Base-by-base conservation (phyloP, 2,797 vertebrate genomes). In the Chelonia mydas region DNA sequence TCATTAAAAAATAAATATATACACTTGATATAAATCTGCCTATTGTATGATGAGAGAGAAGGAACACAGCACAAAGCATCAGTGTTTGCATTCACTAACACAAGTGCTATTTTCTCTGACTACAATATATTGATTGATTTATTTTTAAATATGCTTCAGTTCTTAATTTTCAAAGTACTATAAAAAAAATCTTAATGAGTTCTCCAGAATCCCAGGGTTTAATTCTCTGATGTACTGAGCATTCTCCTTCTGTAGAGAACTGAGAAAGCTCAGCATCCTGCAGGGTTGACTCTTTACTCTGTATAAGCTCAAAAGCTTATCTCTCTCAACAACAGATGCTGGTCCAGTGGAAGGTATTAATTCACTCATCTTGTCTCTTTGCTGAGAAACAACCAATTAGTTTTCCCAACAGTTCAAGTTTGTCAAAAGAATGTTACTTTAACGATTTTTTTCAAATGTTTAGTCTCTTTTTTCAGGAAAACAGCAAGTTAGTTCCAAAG, bases 391-490 rank as follows among this genome's bases (percentile, higher is more conserved):
- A 4, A 95, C 82, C 92, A 94, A 96, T 90, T 93, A 95, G 90
- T 96, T 94, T 95, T 82, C 89, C 72, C 90, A 93, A 45, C 72
- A 93, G 80, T 92, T 97, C 89, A 86, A 7, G 47, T 91, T 95
- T 95, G 93, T 97, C 94, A 97, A 96, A 97, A 97, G 10, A 74
- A 45, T 91, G 88, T 94, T 97, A 94, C 97, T 97, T 97, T 97
- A 97, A 97, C 93, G 77, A 57, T 97, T 97, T 97, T 50, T 96
- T 92, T 59, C 68, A 97, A 97, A 97, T 65, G 95, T 96, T 97
- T 96, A 85, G 77, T 33, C 94, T 47, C 96, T 79, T 88, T 96
- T 88, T 87, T 90, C 94, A 94, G 77, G 79, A 93, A 57, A 97
- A 97, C 94, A 95, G 91, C 88, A 94, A 79, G 76, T 95, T 95